Evolutionary conservation across 2,797 vertebrate species (phyloP), one percentile per base, ranked within the genome.

Genomic region (Falco rusticolus): DNA sequence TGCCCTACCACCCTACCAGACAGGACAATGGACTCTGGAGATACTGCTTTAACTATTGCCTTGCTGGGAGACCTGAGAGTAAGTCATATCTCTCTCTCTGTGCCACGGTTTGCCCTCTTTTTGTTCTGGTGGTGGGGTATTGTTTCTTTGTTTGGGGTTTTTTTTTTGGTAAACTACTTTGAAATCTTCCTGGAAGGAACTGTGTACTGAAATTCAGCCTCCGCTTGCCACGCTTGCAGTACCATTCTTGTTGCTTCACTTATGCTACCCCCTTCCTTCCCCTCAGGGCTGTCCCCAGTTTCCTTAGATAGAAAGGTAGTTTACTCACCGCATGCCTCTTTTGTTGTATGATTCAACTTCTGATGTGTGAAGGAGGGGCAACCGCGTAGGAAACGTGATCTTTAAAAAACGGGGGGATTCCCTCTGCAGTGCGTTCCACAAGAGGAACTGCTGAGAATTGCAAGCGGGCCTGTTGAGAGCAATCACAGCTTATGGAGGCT

Each of bases 281-380:
- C 88, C 83, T 91, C 88, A 57, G 90, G 53, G 90, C 85, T 0
- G 21, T 90, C 95, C 93, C 69, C 87, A 17, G 89, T 81, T 96
- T 93, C 95, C 91, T 95, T 21, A 82, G 86, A 92, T 72, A 95
- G 85, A 91, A 88, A 88, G 78, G 91, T 74, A 10, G 50, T 60
- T 95, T 84, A 82, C 86, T 95, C 88, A 96, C 87, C 91, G 69
- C 91, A 86, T 21, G 87, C 72, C 59, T 93, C 90, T 88, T 59
- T 72, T 90, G 72, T 60, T 82, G 85, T 39, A 69, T 80, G 93
- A 95, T 81, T 92, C 89, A 91, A 37, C 83, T 86, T 95, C 57
- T 94, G 93, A 94, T 95, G 93, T 96, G 87, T 91, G 91, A 96
- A 96, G 25, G 93, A 82, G 93, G 87, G 96, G 80, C 94, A 91